phyloP scores from a whole-genome alignment of 2,888 invertebrate species.

The Trachelus troglodyta region DNA sequence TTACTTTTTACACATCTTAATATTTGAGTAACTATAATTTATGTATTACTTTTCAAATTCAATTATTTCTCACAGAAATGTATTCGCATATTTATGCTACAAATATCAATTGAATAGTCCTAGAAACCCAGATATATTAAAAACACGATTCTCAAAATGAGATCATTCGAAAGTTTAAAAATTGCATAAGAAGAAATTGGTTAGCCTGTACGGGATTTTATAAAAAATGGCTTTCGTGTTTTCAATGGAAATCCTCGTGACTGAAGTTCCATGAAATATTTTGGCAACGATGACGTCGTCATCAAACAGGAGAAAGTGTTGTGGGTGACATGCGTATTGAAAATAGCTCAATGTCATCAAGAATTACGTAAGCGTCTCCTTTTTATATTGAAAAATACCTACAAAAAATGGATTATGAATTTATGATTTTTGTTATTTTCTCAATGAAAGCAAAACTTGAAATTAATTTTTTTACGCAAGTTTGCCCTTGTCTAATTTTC shows the following conservation, averaged over 20 bases:
- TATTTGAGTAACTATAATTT: not conserved
- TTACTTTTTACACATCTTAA: not conserved
- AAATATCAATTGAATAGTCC: not conserved
- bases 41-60: too few species aligned
- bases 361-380: conserved; percentile 4
- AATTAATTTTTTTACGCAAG: too few species aligned
- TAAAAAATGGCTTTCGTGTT: not conserved
- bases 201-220: not conserved
- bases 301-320: not conserved
- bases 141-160: too few species aligned
- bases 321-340: not conserved
- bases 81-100: not conserved
- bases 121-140: not conserved
- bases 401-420: not conserved
- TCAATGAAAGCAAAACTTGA: not conserved
- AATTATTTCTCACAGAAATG: not conserved
- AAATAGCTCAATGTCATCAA: conserved; percentile 11
- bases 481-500: not conserved
- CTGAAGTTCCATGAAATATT: conserved; percentile 7
- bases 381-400: not conserved
- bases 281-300: not conserved
- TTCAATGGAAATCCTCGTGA: not conserved
- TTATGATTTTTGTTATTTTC: not conserved
- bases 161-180: not conserved
- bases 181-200: not conserved